Percentiles rank a stretch among this genome's conserved stretches.
Evolutionary conservation across 1,140 invertebrate genomes (phyloP).

Genomic region (Trichomalopsis sarcophagae): DNA sequence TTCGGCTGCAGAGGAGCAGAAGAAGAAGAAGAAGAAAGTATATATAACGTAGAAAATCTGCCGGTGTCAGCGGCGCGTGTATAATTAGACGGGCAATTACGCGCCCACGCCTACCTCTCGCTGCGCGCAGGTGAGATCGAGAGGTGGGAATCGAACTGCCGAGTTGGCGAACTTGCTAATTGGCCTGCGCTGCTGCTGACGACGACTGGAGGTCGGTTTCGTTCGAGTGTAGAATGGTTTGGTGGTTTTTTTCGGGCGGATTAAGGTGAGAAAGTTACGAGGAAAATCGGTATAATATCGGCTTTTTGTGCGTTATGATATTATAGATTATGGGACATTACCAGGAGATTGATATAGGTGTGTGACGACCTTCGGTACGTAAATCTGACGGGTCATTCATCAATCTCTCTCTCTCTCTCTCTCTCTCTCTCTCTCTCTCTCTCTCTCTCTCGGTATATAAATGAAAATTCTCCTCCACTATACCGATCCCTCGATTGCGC

Average conservation of each 20-base stretch:
- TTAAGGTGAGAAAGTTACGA: background rate
- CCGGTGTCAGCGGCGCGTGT: background rate
- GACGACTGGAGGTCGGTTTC: too few species aligned
- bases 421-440: too few species aligned
- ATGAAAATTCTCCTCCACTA: background rate
- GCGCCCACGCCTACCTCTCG: background rate
- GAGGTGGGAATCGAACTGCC: background rate
- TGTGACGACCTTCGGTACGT: background rate
- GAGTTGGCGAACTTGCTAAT: background rate
- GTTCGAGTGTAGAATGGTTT: too few species aligned
- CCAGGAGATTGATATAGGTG: background rate
- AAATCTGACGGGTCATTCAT: background rate
- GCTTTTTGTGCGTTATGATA: too few species aligned
- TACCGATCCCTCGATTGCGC: background rate
- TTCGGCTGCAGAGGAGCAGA: background rate
- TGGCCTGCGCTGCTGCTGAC: background rate
- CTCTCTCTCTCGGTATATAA: background rate
- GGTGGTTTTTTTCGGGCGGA: too few species aligned
- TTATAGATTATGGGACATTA: background rate
- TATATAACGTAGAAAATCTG: too few species aligned
- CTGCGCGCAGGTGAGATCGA: background rate
- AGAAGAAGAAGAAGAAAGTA: background rate
- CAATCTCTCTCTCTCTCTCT: too few species aligned
- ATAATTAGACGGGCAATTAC: conserved; percentile 1
- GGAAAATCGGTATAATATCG: too few species aligned